Percentiles rank a stretch among this genome's conserved stretches.
These are phyloP conservation scores for Dicerorhinus sumatrensis DNA, from an alignment of 2,113 vertebrate species.

Conservation along the genomic window DNA sequence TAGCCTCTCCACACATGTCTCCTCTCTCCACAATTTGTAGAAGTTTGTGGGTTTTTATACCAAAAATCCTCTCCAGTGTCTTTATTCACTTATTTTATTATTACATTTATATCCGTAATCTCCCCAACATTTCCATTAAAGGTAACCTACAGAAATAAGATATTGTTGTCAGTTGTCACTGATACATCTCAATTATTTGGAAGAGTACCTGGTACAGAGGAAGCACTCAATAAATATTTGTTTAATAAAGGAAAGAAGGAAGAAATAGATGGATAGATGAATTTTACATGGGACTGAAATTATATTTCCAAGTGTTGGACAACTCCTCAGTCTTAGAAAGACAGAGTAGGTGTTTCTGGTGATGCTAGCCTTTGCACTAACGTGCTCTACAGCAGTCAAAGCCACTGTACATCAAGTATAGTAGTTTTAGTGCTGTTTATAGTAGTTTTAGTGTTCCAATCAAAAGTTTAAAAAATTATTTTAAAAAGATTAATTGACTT, in stretches of 20 bases:
- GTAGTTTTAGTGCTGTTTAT: not conserved
- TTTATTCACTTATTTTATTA: conserved; percentile 29
- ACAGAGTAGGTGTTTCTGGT: not conserved
- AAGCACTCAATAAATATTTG: not conserved
- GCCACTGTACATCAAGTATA: not conserved
- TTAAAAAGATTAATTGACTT: conserved; percentile 20
- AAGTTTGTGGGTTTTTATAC: not conserved
- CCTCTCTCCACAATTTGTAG: not conserved
- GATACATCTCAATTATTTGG: not conserved
- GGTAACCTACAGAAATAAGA: conserved; percentile 28
- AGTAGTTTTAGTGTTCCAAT: not conserved
- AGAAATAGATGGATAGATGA: not conserved
- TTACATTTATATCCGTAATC: not conserved
- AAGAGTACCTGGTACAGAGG: not conserved
- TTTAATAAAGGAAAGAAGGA: not conserved
- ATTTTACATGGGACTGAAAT: conserved; percentile 23
- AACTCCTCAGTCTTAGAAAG: not conserved
- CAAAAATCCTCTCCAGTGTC: not conserved
- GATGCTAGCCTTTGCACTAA: not conserved
- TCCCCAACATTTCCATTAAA: conserved; percentile 38
- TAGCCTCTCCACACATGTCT: not conserved
- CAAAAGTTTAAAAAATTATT: conserved; percentile 35
- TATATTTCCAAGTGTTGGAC: not conserved
- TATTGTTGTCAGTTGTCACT: not conserved
- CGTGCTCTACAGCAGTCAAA: not conserved